These are phyloP conservation scores for Zophobas morio DNA, from an alignment of 1,140 invertebrate species.

Conservation along the genomic window DNA sequence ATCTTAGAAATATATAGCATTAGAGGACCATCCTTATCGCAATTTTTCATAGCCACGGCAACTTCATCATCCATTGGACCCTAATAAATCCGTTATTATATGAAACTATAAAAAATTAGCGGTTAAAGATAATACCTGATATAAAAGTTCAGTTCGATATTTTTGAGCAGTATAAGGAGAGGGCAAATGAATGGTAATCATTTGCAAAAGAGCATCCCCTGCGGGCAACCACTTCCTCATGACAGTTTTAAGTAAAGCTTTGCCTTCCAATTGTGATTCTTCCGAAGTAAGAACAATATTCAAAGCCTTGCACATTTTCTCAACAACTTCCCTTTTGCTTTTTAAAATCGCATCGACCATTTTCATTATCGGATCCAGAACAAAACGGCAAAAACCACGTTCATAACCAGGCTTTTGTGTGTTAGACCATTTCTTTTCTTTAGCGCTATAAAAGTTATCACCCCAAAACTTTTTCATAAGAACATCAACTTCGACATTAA, in stretches of 20 bases:
- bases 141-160: conserved; percentile 99
- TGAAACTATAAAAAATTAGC: no score
- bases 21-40: conserved; percentile 95
- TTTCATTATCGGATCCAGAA: conserved; percentile 99
- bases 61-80: conserved; percentile 97
- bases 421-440: conserved; percentile 98
- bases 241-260: conserved; percentile 92
- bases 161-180: conserved; percentile 99
- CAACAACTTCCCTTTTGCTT: no score
- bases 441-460: conserved; percentile 98
- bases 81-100: no score
- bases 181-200: conserved; percentile 99
- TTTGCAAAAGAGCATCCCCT: conserved; percentile 99
- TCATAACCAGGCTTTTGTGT: conserved; percentile 91
- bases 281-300: no score
- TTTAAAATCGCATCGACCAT: conserved; percentile 98
- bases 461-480: conserved; percentile 98
- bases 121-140: no score
- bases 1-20: conserved; percentile 99
- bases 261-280: conserved; percentile 96
- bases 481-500: conserved; percentile 97
- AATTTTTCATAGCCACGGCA: conserved; percentile 88
- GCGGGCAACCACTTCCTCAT: conserved; percentile 99
- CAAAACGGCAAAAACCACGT: conserved; percentile 98
- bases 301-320: no score